A percentile compares a stretch with the other conserved stretches of the same genome.
Conservation (phyloP, 1,140 invertebrate species). For the Harpegnathos saltator region DNA sequence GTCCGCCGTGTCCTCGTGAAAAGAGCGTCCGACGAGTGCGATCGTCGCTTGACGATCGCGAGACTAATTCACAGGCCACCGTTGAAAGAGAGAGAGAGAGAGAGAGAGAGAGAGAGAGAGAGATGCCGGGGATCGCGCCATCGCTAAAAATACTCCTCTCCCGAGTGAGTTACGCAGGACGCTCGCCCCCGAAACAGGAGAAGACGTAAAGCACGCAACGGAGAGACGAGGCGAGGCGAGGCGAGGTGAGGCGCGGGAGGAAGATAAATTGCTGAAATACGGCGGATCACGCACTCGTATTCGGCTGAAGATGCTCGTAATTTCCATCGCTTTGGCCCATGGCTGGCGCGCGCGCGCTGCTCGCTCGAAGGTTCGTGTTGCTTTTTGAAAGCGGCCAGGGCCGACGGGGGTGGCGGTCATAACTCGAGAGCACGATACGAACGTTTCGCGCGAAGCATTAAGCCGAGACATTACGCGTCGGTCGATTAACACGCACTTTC, state of each 20-base stretch:
- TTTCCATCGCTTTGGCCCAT: conserved; percentile 64
- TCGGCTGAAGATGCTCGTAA: conserved; percentile 61
- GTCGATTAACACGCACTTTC: conserved; percentile 71
- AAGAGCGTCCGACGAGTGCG: background rate
- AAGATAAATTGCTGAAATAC: conserved; percentile 61
- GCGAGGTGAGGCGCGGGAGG: conserved; percentile 6
- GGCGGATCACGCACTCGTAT: conserved; percentile 53
- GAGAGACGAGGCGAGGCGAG: background rate
- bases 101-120: no score
- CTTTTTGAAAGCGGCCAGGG: conserved; percentile 58
- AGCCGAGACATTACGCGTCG: conserved; percentile 63
- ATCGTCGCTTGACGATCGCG: background rate
- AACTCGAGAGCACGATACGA: conserved; percentile 59
- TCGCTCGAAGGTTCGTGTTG: conserved; percentile 66
- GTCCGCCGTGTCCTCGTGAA: background rate
- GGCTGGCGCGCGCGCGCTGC: no score
- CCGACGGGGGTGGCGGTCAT: conserved; percentile 25
- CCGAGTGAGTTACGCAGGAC: background rate
- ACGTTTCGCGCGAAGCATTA: conserved; percentile 69
- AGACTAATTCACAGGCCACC: background rate
- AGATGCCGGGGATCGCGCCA: conserved; percentile 8
- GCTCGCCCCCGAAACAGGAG: conserved; percentile 21
- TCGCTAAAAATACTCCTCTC: conserved; percentile 28
- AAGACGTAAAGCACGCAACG: conserved; percentile 34
- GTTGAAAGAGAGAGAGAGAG: background rate